Conservation (phyloP, 2,113 vertebrate species). For the Monarcha castaneiventris region DNA sequence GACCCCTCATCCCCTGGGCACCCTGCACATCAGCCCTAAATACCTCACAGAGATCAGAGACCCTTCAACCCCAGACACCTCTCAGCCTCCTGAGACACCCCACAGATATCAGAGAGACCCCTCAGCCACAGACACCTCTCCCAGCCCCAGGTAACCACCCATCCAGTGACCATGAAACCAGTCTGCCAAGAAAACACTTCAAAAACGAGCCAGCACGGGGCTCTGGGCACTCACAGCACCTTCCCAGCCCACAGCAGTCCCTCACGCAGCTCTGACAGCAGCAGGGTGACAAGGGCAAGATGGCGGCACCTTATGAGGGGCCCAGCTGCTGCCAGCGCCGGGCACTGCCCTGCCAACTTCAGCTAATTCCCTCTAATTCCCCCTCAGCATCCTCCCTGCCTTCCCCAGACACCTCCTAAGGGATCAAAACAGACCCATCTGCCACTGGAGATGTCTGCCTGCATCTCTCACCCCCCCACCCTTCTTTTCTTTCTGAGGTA, state of each 20-base stretch:
- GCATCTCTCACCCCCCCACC: background rate
- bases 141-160: background rate
- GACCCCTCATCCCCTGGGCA: too few species aligned
- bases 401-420: background rate
- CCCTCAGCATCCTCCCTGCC: background rate
- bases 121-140: background rate
- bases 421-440: background rate
- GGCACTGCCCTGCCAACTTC: background rate
- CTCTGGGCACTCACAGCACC: background rate
- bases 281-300: rapidly evolving
- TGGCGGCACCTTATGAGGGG: rapidly evolving
- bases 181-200: background rate
- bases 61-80: background rate
- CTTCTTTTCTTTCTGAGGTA: background rate
- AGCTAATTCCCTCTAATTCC: background rate
- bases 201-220: rapidly evolving
- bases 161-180: background rate
- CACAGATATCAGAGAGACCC: background rate
- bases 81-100: background rate
- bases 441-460: background rate
- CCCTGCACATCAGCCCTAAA: background rate
- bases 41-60: background rate
- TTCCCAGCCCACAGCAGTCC: background rate
- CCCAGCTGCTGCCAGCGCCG: rapidly evolving
- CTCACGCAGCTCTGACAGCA: rapidly evolving